Evolutionary conservation across 1,140 invertebrate genomes (phyloP), one percentile per base, ranked within the genome.

Genomic region (Caenorhabditis elegans): DNA sequence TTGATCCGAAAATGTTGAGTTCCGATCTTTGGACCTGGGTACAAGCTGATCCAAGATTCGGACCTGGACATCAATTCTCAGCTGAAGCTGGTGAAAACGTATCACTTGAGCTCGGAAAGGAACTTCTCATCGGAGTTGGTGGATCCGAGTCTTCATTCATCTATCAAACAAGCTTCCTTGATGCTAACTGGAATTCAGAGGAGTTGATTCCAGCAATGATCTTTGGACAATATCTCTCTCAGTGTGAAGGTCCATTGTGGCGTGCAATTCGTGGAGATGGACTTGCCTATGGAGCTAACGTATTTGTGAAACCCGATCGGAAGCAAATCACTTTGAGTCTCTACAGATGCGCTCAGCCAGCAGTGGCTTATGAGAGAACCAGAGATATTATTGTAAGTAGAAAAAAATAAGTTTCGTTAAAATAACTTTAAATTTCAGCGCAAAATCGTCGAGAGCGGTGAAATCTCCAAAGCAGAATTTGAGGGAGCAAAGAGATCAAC

Each of bases 191-290:
- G 87, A 89, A 91, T 24, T 90, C 94, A 89, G 91, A 92, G 1
- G 93, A 94, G 90, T 89, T 94, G 19, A 93, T 95, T 3, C 92
- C 94, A 47, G 90, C 96, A 17, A 90, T 93, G 76, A 93, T 96
- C 28, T 93, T 94, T 79, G 91, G 95, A 53, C 94, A 95, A 89
- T 96, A 96, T 91, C 92, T 96, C 49, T 94, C 92, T 15, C 95
- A 96, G 91, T 91, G 94, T 0, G 95, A 95, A 93, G 82, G 95
- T 43, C 95, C 95, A 36, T 93, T 96, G 92, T 96, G 94, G 94
- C 92, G 92, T 79, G 92, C 93, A 88, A 93, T 96, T 81, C 91
- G 95, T 87, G 95, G 95, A 31, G 92, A 93, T 84, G 95, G 95
- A 8, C 91, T 95, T n/a, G 92, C 95, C 0, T 97, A 97, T 90